phyloP scores from a whole-genome alignment of 2,888 invertebrate species.

The Monochamus alternatus region DNA sequence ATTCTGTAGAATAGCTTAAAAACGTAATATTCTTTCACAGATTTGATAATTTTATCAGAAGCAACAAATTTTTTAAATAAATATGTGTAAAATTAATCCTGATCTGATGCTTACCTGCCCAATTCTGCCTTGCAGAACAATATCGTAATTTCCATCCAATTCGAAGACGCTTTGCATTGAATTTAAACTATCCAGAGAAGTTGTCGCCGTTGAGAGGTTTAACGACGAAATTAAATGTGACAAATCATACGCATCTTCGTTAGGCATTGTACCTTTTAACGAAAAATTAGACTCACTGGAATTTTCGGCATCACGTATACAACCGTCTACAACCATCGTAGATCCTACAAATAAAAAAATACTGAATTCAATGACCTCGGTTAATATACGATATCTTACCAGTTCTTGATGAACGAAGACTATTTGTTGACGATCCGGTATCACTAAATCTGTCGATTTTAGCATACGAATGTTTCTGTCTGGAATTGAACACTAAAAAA shows the following conservation, averaged over 20 bases:
- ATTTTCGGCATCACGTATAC: slow-evolving; percentile 56
- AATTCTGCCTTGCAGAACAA: slow-evolving; percentile 76
- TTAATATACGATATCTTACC: slow-evolving; percentile 30
- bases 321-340: slow-evolving; percentile 38
- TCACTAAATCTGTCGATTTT: slow-evolving; percentile 66
- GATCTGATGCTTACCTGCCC: slow-evolving; percentile 71
- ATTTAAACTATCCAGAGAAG: slow-evolving; percentile 69
- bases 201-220: slow-evolving; percentile 66
- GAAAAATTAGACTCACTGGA: slow-evolving; percentile 57
- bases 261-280: slow-evolving; percentile 58
- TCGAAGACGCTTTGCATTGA: slow-evolving; percentile 75
- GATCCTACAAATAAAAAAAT: slow-evolving; percentile 37
- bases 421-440: slow-evolving; percentile 61
- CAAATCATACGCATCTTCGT: slow-evolving; percentile 67
- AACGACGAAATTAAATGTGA: slow-evolving; percentile 67
- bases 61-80: too few species aligned
- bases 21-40: too few species aligned
- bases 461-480: slow-evolving; percentile 76
- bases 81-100: too few species aligned
- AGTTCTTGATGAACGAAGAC: slow-evolving; percentile 66
- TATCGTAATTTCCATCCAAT: slow-evolving; percentile 74
- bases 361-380: slow-evolving; percentile 25
- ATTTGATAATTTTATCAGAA: too few species aligned
- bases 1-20: too few species aligned
- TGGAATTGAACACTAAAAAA: slow-evolving; percentile 75